Base-by-base conservation (phyloP, 2,113 vertebrate genomes). In the Laticauda colubrina region DNA sequence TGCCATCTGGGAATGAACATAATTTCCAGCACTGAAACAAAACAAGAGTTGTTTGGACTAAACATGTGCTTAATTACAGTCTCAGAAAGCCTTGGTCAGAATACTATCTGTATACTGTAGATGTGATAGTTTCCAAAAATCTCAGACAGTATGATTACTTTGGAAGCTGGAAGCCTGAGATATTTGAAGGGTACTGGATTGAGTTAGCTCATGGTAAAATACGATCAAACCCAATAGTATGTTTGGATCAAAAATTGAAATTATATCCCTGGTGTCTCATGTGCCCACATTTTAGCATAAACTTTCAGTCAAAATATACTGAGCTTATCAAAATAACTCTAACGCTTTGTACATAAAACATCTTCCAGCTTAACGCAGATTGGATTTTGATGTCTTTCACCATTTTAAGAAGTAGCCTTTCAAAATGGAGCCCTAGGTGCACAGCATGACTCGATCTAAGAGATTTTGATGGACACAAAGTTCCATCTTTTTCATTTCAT, bases 341-440 rank as follows among this genome's bases (percentile, higher is more conserved):
- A 20, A 9, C 8, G 7, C 75, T 81, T 81, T 81, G 75, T 81
- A 81, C 34, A 81, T 81, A 81, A 81, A 81, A 23, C 34, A 81
- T 81, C 7, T 43, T 81, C 18, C 75, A 81, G 18, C 18, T 43
- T 43, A 43, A 81, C 34, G 18, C 75, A 81, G 18, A 18, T 81
- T 81, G 75, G 75, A 81, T 43, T 43, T 81, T 81, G 34, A 43
- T 81, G 18, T 43, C 34, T 81, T 81, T 81, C 92, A 69, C 87
- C 91, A 94, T 86, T 90, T 87, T 26, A 45, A 94, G 87, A 93
- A 64, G 93, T 61, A 96, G 95, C 95, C 92, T 94, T 94, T 92
- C 34, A 94, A 96, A 96, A 43, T 23, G 18, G 75, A 95, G 95
- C 96, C 94, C 92, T 21, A 7, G 57, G 29, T 90, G 4, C 90